A percentile compares a stretch with the other conserved stretches of the same genome.
Evolutionary conservation across 2,888 invertebrate genomes (phyloP).

Genomic region (Drosophila incognita): DNA sequence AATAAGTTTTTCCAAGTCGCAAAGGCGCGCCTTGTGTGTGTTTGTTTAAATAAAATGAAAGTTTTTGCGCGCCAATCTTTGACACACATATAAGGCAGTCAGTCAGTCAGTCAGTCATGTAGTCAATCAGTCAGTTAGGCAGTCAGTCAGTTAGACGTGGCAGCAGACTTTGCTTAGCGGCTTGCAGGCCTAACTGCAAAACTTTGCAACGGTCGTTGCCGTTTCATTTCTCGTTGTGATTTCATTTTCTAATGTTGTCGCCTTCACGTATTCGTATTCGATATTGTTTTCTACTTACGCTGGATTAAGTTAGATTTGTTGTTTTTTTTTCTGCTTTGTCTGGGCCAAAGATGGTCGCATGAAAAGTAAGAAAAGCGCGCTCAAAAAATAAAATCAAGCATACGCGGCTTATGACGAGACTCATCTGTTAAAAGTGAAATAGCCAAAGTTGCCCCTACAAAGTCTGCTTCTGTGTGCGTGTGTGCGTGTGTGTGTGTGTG

Average conservation of each 20-base stretch:
- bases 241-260: constrained; percentile 72
- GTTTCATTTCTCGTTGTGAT: constrained; percentile 66
- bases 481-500: constrained; percentile 3
- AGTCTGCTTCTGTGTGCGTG: constrained; percentile 6
- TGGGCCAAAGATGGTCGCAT: constrained; percentile 48
- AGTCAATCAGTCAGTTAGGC: constrained; percentile 27
- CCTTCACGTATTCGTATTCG: constrained; percentile 34
- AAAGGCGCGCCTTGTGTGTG: constrained; percentile 71
- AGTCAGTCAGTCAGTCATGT: constrained; percentile 34
- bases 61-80: constrained; percentile 75
- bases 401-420: constrained; percentile 60
- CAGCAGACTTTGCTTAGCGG: constrained; percentile 66
- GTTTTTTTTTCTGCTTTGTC: constrained; percentile 15
- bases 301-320: constrained; percentile 44
- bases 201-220: constrained; percentile 74
- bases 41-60: constrained; percentile 79
- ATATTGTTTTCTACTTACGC: constrained; percentile 58
- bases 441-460: constrained; percentile 35
- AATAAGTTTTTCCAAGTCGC: constrained; percentile 74
- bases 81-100: constrained; percentile 73
- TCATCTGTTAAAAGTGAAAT: constrained; percentile 63
- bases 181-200: constrained; percentile 31
- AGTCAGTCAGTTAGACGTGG: constrained; percentile 49
- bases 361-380: constrained; percentile 48
- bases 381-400: constrained; percentile 67